Percentiles rank a stretch among this genome's conserved stretches.
Conservation (phyloP, 2,888 invertebrate species). For the Tanytarsus gracilentus region DNA sequence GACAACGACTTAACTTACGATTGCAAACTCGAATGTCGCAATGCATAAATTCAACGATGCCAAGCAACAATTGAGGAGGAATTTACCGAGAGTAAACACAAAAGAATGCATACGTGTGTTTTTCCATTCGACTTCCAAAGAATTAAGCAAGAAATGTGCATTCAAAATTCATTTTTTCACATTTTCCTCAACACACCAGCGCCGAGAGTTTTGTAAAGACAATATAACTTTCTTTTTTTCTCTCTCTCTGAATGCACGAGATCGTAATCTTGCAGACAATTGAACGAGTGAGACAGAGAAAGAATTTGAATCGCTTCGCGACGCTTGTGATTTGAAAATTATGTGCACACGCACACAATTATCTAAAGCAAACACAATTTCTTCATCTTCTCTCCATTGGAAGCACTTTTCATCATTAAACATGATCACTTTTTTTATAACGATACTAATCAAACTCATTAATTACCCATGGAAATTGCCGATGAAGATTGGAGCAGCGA, state of each 20-base stretch:
- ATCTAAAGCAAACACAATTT: background rate
- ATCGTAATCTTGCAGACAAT: slow-evolving; percentile 1
- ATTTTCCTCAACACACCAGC: background rate
- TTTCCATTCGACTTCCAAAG: background rate
- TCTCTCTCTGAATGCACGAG: background rate
- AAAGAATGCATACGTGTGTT: slow-evolving; percentile 1
- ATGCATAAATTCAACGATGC: background rate
- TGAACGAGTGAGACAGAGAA: background rate
- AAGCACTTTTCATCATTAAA: background rate
- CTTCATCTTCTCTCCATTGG: background rate
- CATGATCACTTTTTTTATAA: background rate
- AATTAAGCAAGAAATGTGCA: no score
- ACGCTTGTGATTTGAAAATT: no score
- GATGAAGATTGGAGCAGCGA: slow-evolving; percentile 18
- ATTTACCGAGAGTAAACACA: no score
- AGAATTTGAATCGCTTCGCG: background rate
- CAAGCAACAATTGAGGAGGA: background rate
- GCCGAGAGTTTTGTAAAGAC: no score
- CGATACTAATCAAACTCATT: slow-evolving; percentile 19
- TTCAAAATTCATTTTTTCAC: slow-evolving; percentile 6
- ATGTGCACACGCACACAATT: slow-evolving; percentile 14
- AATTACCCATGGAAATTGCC: slow-evolving; percentile 18
- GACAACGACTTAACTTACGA: no score
- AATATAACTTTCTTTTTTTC: slow-evolving; percentile 2
- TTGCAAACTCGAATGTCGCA: no score